Percentiles rank a stretch among this genome's conserved stretches.
Evolutionary conservation across 2,888 invertebrate species (phyloP).

Genomic region (Andrena dorsata): DNA sequence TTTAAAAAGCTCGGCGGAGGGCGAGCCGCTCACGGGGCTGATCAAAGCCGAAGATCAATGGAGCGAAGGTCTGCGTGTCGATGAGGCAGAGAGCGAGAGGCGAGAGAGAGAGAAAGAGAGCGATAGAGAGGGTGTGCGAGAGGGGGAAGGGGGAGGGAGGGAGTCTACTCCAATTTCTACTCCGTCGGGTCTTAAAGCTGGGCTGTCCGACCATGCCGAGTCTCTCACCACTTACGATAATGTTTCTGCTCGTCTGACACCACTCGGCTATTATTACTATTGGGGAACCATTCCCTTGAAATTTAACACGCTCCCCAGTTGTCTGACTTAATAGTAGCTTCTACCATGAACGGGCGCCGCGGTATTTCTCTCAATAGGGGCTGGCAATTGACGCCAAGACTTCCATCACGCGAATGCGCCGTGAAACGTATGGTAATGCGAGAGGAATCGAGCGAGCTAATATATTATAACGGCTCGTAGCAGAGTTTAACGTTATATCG

Average conservation of each 20-base stretch:
- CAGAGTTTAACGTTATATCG: constrained; percentile 38
- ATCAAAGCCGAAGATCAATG: constrained; percentile 62
- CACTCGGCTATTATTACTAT: constrained; percentile 69
- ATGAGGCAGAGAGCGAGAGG: constrained; percentile 21
- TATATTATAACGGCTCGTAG: constrained; percentile 48
- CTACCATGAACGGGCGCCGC: constrained; percentile 52
- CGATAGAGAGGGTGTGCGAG: background rate
- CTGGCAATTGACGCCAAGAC: constrained; percentile 66
- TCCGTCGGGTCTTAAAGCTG: constrained; percentile 57
- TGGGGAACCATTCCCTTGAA: constrained; percentile 72
- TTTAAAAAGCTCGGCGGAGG: constrained; percentile 34
- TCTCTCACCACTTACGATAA: constrained; percentile 74
- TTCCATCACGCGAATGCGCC: constrained; percentile 53
- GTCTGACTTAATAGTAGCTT: constrained; percentile 72
- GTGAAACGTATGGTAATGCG: constrained; percentile 60
- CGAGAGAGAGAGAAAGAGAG: background rate
- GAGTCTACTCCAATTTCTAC: constrained; percentile 65
- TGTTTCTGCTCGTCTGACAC: constrained; percentile 72
- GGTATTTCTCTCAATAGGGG: constrained; percentile 61
- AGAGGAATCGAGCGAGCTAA: constrained; percentile 48
- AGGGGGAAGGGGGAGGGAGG: constrained; percentile 18
- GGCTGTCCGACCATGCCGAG: constrained; percentile 68
- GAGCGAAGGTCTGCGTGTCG: constrained; percentile 45
- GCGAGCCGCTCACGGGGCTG: constrained; percentile 28
- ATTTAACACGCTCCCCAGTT: constrained; percentile 70